phyloP scores from a whole-genome alignment of 2,113 vertebrate genomes.

The Ochotona curzoniae region DNA sequence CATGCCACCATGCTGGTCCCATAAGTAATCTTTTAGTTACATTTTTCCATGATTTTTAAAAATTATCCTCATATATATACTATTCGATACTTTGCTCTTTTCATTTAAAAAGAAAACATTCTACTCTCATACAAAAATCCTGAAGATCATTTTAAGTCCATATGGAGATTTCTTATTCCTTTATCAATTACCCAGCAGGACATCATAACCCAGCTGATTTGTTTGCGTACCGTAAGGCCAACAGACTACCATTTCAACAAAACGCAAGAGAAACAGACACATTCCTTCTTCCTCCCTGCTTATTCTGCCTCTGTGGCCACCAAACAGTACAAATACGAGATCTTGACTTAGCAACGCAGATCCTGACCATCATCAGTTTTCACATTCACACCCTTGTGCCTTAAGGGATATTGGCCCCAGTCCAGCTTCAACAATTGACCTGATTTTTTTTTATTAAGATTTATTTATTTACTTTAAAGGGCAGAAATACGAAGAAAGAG shows the following conservation, averaged over 20 bases:
- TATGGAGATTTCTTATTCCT: not conserved
- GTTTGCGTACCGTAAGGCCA: not conserved
- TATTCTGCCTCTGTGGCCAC: not conserved
- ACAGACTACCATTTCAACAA: not conserved
- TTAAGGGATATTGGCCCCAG: not conserved
- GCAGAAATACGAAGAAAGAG: no score
- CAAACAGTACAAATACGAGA: not conserved
- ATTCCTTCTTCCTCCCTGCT: not conserved
- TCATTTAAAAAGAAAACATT: not conserved
- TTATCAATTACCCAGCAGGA: not conserved
- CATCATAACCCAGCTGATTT: not conserved
- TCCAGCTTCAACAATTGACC: not conserved
- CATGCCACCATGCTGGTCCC: no score
- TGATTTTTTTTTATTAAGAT: no score
- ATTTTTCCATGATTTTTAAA: no score
- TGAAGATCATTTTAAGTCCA: not conserved
- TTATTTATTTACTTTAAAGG: no score
- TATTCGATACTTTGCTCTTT: not conserved
- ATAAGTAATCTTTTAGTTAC: no score
- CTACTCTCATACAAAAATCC: not conserved
- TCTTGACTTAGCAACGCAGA: not conserved
- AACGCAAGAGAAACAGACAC: not conserved
- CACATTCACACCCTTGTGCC: not conserved
- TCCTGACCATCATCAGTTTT: not conserved
- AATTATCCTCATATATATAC: not conserved